Evolutionary conservation across 1,140 invertebrate species (phyloP).

Genomic region (Oedothorax gibbosus): DNA sequence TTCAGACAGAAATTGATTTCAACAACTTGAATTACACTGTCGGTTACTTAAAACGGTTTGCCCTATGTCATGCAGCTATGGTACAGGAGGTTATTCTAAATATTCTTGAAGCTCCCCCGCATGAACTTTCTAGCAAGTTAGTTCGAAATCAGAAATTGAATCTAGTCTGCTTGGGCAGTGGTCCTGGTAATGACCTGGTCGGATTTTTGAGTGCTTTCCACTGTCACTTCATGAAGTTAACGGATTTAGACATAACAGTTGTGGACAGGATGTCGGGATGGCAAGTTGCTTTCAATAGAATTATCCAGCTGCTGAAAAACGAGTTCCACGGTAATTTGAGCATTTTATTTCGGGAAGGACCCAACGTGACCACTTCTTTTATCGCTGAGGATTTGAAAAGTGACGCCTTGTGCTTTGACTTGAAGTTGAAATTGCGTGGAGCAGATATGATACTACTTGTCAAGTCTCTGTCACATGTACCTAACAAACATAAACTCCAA

Average conservation of each 20-base stretch:
- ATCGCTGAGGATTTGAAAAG: not conserved
- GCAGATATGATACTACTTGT: constrained; percentile 4
- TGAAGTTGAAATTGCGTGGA: not conserved
- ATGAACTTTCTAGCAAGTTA: too few relatives aligned
- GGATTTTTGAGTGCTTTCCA: not conserved
- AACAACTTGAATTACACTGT: too few relatives aligned
- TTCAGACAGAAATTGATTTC: too few relatives aligned
- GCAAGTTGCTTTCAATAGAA: not conserved
- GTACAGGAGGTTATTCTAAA: too few relatives aligned
- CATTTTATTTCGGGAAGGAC: not conserved
- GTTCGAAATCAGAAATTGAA: not conserved
- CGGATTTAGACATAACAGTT: not conserved
- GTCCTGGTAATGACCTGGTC: not conserved
- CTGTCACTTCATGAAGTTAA: too few relatives aligned
- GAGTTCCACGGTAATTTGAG: not conserved
- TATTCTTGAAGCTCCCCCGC: too few relatives aligned
- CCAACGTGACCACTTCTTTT: not conserved
- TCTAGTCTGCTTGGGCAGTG: too few relatives aligned
- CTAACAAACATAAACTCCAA: not conserved
- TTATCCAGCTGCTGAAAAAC: not conserved
- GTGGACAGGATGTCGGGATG: constrained; percentile 1
- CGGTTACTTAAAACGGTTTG: too few relatives aligned
- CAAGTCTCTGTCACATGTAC: not conserved
- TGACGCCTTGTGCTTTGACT: not conserved
- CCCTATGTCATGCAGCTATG: too few relatives aligned